These are phyloP conservation scores for Pomatorhinus ruficollis DNA, from an alignment of 2,113 vertebrate genomes.

Conservation along the genomic window DNA sequence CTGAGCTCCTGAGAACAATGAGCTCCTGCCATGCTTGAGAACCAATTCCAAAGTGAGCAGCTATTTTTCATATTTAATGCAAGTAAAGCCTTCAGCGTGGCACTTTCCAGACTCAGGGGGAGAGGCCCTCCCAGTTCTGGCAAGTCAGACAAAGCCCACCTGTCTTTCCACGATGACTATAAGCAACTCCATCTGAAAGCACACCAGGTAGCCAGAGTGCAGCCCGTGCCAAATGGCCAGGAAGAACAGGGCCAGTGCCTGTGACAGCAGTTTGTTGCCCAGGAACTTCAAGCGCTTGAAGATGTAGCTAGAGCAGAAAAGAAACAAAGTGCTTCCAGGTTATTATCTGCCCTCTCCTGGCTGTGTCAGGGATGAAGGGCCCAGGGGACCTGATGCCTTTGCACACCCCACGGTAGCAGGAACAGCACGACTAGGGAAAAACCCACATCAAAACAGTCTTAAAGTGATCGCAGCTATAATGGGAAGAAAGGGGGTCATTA, in stretches of 20 bases:
- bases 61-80: neutral
- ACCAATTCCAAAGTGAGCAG: neutral
- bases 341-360: neutral
- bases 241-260: slow-evolving; percentile 87
- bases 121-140: accelerated
- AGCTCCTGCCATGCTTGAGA: neutral
- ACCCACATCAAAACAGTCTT: neutral
- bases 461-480: neutral
- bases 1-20: neutral
- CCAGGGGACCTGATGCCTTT: neutral
- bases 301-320: slow-evolving; percentile 80
- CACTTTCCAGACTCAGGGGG: neutral
- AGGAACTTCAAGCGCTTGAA: slow-evolving; percentile 94
- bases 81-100: neutral
- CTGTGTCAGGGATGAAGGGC: neutral
- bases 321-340: slow-evolving; percentile 5
- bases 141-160: slow-evolving; percentile 67
- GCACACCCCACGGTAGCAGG: neutral
- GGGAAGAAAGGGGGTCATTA: neutral
- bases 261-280: slow-evolving; percentile 90
- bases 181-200: slow-evolving; percentile 96
- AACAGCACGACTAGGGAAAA: neutral
- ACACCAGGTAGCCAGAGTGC: slow-evolving; percentile 94
- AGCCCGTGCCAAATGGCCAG: slow-evolving; percentile 93
- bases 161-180: slow-evolving; percentile 92